A percentile compares a stretch with the other conserved stretches of the same genome.
These are phyloP conservation scores for Calonectris borealis DNA, from an alignment of 2,113 vertebrate species.

Conservation along the genomic window DNA sequence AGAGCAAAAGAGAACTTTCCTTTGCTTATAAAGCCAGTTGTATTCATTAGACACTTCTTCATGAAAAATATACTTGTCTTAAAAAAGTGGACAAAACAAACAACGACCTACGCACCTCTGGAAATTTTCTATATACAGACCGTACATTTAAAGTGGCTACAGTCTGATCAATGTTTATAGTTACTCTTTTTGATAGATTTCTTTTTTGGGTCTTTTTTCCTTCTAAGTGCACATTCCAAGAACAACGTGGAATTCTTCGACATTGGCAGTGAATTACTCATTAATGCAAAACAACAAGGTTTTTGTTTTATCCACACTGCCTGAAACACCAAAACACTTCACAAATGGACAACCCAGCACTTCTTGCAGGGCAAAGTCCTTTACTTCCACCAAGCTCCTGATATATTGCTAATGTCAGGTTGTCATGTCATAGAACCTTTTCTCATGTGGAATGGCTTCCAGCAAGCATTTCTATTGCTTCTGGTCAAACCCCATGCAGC, in stretches of 20 bases:
- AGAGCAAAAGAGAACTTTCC: not conserved
- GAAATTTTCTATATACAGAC: not conserved
- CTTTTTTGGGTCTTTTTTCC: not conserved
- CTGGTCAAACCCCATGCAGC: conserved; percentile 6
- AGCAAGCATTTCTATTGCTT: conserved; percentile 32
- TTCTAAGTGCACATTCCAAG: not conserved
- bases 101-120: not conserved
- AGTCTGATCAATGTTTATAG: not conserved
- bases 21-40: not conserved
- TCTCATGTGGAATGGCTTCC: conserved; percentile 37
- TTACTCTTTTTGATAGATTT: not conserved
- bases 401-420: conserved; percentile 59
- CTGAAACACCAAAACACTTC: not conserved
- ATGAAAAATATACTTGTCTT: not conserved
- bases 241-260: not conserved
- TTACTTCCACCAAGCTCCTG: not conserved
- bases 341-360: not conserved
- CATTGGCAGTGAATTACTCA: not conserved
- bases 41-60: not conserved
- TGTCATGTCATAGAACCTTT: conserved; percentile 47
- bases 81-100: not conserved
- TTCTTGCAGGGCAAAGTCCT: not conserved
- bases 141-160: not conserved
- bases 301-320: not conserved
- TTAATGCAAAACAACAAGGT: not conserved